These are phyloP conservation scores for Glaucopsyche alexis DNA, from an alignment of 2,888 invertebrate genomes.

Conservation along the genomic window DNA sequence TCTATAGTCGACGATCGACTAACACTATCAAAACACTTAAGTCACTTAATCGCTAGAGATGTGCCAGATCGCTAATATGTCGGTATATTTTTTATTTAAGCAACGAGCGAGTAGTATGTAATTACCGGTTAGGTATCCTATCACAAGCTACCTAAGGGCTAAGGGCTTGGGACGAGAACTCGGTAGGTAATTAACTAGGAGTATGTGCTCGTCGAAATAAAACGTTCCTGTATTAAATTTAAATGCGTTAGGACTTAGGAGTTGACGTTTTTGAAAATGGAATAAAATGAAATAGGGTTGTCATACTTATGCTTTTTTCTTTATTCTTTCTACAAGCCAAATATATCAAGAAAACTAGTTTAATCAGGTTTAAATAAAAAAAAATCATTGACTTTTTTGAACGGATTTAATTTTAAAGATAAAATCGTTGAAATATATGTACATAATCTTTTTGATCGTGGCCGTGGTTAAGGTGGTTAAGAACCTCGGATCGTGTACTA, in stretches of 20 bases:
- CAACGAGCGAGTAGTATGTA: constrained; percentile 9
- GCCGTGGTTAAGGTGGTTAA: too few relatives aligned
- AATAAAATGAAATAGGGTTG: background rate
- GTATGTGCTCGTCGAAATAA: constrained; percentile 20
- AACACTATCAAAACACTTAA: background rate
- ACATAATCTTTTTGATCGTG: background rate
- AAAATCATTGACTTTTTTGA: background rate
- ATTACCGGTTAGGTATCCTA: constrained; percentile 8
- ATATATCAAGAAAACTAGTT: background rate
- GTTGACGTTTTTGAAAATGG: constrained; percentile 19
- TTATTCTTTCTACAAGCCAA: too few relatives aligned
- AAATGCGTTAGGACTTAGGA: constrained; percentile 5
- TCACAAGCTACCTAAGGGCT: constrained; percentile 22
- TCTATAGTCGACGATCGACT: too few relatives aligned
- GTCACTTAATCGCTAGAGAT: background rate
- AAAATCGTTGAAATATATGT: constrained; percentile 6
- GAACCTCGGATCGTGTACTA: background rate
- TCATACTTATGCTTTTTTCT: background rate
- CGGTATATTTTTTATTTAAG: constrained; percentile 3
- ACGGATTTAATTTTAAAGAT: background rate
- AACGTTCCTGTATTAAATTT: constrained; percentile 23
- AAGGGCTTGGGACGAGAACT: constrained; percentile 5
- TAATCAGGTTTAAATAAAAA: background rate
- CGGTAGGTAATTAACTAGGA: constrained; percentile 21
- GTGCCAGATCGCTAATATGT: background rate